Conservation (phyloP, 2,113 vertebrate genomes). For the Rhinogobius similis region DNA sequence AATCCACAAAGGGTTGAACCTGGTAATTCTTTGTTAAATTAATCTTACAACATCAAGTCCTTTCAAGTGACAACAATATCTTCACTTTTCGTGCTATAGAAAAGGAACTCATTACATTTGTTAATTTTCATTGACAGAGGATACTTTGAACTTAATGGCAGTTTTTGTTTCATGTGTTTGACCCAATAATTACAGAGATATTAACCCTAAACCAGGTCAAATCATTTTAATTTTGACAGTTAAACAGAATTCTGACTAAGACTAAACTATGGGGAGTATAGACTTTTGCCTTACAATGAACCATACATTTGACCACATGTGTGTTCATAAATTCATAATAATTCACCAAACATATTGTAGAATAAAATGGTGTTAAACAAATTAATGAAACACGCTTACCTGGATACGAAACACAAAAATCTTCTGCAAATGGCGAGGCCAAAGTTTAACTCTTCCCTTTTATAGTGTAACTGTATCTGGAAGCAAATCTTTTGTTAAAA, state of each 20-base stretch:
- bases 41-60: too few relatives aligned
- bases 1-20: too few relatives aligned
- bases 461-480: constrained; percentile 67
- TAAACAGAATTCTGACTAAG: not conserved
- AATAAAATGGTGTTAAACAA: not conserved
- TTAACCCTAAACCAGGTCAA: not conserved
- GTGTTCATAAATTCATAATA: too few relatives aligned
- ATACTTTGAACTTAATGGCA: not conserved
- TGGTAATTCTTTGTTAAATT: not conserved
- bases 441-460: constrained; percentile 40
- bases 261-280: not conserved
- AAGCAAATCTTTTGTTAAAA: constrained; percentile 51
- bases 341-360: not conserved
- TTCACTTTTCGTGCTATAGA: too few relatives aligned
- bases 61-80: too few relatives aligned
- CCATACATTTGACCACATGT: not conserved
- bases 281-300: not conserved
- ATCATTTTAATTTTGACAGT: not conserved
- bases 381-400: constrained; percentile 48
- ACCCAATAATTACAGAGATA: not conserved
- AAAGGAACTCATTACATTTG: too few relatives aligned
- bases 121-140: too few relatives aligned
- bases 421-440: constrained; percentile 36
- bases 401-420: constrained; percentile 16
- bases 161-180: not conserved